phyloP scores from a whole-genome alignment of 1,140 invertebrate species.

The Ceratitis capitata region DNA sequence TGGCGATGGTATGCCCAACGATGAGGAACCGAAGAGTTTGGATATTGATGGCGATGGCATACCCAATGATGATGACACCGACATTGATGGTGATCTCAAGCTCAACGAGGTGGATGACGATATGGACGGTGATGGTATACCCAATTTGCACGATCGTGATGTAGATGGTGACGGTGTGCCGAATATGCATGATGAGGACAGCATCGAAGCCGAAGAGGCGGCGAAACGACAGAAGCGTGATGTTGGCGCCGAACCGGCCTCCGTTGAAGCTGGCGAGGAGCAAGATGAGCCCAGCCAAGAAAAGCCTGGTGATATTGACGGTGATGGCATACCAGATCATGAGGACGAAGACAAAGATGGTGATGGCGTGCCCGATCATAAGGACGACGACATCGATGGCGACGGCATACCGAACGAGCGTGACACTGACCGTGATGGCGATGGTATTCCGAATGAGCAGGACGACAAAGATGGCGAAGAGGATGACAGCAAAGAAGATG shows the following conservation, averaged over 20 bases:
- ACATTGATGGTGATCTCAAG: slow-evolving; percentile 58
- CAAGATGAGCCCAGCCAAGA: slow-evolving; percentile 64
- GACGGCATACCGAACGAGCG: slow-evolving; percentile 44
- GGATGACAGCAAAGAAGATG: slow-evolving; percentile 55
- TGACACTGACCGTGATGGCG: slow-evolving; percentile 47
- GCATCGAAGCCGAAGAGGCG: slow-evolving; percentile 48
- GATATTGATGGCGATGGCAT: slow-evolving; percentile 56
- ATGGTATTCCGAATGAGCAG: slow-evolving; percentile 55
- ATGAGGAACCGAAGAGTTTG: slow-evolving; percentile 52
- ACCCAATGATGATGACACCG: slow-evolving; percentile 61
- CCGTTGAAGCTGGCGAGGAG: slow-evolving; percentile 47
- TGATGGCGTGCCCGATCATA: slow-evolving; percentile 46
- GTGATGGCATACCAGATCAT: slow-evolving; percentile 47
- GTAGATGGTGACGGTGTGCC: slow-evolving; percentile 65
- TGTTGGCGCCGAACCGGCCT: slow-evolving; percentile 59
- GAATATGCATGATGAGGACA: slow-evolving; percentile 58
- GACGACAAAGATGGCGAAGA: slow-evolving; percentile 51
- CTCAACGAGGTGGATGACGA: slow-evolving; percentile 60
- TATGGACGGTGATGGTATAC: slow-evolving; percentile 56
- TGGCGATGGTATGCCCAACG: slow-evolving; percentile 45
- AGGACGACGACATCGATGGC: slow-evolving; percentile 44
- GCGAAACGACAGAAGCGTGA: slow-evolving; percentile 62
- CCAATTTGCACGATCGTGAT: slow-evolving; percentile 60
- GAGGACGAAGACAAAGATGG: slow-evolving; percentile 55
- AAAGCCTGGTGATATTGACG: slow-evolving; percentile 51